Base-by-base conservation (phyloP, 2,888 invertebrate genomes). In the Priocnemis perturbator region DNA sequence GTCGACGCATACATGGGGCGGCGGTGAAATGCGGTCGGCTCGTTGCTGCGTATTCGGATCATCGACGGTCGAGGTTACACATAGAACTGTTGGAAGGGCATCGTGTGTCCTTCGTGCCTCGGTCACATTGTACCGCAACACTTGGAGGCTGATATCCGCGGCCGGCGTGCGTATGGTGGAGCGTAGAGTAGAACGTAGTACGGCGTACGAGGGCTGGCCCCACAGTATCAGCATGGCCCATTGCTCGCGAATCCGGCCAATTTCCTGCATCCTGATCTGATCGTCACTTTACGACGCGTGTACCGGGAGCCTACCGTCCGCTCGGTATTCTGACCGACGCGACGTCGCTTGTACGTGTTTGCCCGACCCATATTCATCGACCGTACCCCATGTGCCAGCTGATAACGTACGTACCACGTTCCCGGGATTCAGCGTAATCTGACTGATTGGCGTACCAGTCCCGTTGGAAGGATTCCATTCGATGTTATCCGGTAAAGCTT, bases 251-350 rank as follows among this genome's bases (percentile, higher is more conserved):
- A 88, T 87, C 87, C 87, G 87, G 85, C 87, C 88, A 88, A 88
- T 89, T 88, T 88, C 88, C 88, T 85, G 83, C 79, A 78, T 83
- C 85, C 85, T 83, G 87, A 88, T 87, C 87, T 81, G 87, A 88
- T 88, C 87, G 87, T 85, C 88, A 88, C 89, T 89, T 89, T 89
- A 89, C 88, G 89, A 88, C 84, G 86, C 86, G 81, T 84, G 84
- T 85, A 83, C 81, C 80, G 61, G 76, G 67, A 64, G 69, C 66
- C 68, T 37, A 62, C 52, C 69, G 37, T 55, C 68, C 37, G 37
- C 37, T 37, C 11, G 70, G 67, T 63, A 64, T 72, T 73, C 74
- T 30, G 65, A 64, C 66, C 62, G 45, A 60, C 73, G 74, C 69
- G 52, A 30, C 47, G 21, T 19, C 26, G 26, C 26, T 26, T 26